Evolutionary conservation across 2,888 invertebrate genomes (phyloP), one percentile per base, ranked within the genome.

Genomic region (Agrypnus murinus): DNA sequence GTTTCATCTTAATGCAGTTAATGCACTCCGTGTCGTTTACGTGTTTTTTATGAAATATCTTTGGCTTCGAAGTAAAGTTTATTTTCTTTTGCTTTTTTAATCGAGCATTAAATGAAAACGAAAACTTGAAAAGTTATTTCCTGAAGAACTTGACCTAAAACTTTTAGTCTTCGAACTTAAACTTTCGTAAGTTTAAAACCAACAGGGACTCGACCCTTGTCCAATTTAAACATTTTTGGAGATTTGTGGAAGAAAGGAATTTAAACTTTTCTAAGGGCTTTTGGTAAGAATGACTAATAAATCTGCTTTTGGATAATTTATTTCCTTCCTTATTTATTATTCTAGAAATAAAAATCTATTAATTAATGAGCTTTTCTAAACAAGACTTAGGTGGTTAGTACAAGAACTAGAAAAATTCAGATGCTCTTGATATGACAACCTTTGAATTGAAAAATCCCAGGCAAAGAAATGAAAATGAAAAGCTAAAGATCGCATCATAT

Each of bases 381-480:
- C n/a, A n/a, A n/a, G n/a, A 25, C 25, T 1, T 25, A 48, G 10
- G 10, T 25, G 25, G 25, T 25, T 48, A 25, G 10, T 12, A 25
- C n/a, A 25, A 48, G 46, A 8, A 15, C 14, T 12, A n/a, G 3
- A 14, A 1, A 43, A 43, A 38, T n/a, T 43, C 12, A 43, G 8
- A 1, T 31, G 31, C 14, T 25, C n/a, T n/a, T n/a, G n/a, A n/a
- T n/a, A n/a, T n/a, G n/a, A n/a, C n/a, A n/a, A n/a, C n/a, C 12
- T n/a, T 15, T 43, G 12, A 5, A 12, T 15, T 5, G n/a, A 14
- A 43, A 43, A 43, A 6, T n/a, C 40, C 40, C 12, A 10, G n/a
- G 15, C 12, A n/a, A 12, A 32, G 34, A 5, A n/a, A 58, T 14
- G n/a, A 43, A 43, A 59, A 59, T 59, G 62, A 34, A 62, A 48